Base-by-base conservation (phyloP, 2,888 invertebrate genomes). In the Glaucopsyche alexis region DNA sequence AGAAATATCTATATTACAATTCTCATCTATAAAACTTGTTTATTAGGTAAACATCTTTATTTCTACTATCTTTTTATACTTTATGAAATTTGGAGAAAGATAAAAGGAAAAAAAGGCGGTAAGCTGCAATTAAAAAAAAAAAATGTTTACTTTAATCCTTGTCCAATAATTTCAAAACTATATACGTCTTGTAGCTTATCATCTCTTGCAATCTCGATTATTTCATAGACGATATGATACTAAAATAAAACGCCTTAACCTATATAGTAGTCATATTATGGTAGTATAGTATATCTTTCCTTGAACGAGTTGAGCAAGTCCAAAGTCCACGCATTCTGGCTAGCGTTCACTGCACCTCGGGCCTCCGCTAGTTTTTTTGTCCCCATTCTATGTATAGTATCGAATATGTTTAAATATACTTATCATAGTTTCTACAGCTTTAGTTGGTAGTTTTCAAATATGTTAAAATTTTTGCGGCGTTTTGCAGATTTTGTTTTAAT, bases 311-410 rank as follows among this genome's bases (percentile, higher is more conserved):
- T 19, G 29, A 13, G 75, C 60, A 75, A 71, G 82, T 78, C 65
- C 81, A 83, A 82, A 83, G 82, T 83, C 81, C 81, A 76, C 66
- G 14, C 50, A 67, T 71, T 73, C 76, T 74, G 76, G 76, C 76
- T 76, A 75, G 72, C 75, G 73, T 75, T 79, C 79, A 76, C 78
- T 72, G 77, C 60, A 64, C 74, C 71, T 60, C 64, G 74, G 74
- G 76, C 72, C 71, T 71, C 74, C 72, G 29, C 40, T 55, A 38
- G 19, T 47, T 29, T 67, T 69, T 69, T 45, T 69, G 14, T 49
- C 29, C 7, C 47, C 38, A 40, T 69, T 49, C 19, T 69, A 69
- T 49, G 13, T 49, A 47, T 47, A 67, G 29, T 45, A 11, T 67
- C 45, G 45, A 42, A 40, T 14, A 64, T 42, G 4, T 66, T 42